phyloP scores from a whole-genome alignment of 2,113 vertebrate species.

The Platycercus adscitus region DNA sequence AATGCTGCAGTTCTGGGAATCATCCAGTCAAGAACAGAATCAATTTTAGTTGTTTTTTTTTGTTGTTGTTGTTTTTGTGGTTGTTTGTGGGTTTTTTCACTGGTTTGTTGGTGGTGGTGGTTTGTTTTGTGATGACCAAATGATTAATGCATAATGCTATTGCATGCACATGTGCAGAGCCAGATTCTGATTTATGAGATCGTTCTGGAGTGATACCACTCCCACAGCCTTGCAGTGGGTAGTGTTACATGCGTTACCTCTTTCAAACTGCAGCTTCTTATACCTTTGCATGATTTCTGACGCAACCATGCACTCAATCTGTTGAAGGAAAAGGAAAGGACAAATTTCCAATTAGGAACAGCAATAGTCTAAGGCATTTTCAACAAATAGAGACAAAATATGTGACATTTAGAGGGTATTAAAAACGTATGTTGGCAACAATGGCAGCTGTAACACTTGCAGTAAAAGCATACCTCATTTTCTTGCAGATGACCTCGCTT shows the following conservation, averaged over 20 bases:
- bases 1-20: neutral
- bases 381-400: neutral
- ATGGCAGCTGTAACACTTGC: neutral
- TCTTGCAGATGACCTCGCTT: slow-evolving; percentile 94
- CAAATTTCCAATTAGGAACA: neutral
- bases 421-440: neutral
- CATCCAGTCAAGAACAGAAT: neutral
- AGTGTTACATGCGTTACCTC: slow-evolving; percentile 76
- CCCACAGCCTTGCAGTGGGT: neutral
- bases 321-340: neutral
- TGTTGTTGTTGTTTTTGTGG: neutral
- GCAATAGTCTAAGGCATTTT: neutral
- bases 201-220: neutral
- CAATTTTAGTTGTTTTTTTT: neutral
- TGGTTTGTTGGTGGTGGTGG: neutral
- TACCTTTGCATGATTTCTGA: slow-evolving; percentile 96
- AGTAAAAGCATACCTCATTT: slow-evolving; percentile 83
- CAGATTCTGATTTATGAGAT: neutral
- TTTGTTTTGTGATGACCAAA: neutral
- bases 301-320: slow-evolving; percentile 98
- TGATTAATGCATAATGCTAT: neutral
- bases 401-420: neutral
- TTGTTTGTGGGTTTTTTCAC: neutral
- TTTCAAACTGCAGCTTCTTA: slow-evolving; percentile 96
- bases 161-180: neutral